These are phyloP conservation scores for Bombyx huttoni DNA, from an alignment of 2,888 invertebrate genomes.

Conservation along the genomic window DNA sequence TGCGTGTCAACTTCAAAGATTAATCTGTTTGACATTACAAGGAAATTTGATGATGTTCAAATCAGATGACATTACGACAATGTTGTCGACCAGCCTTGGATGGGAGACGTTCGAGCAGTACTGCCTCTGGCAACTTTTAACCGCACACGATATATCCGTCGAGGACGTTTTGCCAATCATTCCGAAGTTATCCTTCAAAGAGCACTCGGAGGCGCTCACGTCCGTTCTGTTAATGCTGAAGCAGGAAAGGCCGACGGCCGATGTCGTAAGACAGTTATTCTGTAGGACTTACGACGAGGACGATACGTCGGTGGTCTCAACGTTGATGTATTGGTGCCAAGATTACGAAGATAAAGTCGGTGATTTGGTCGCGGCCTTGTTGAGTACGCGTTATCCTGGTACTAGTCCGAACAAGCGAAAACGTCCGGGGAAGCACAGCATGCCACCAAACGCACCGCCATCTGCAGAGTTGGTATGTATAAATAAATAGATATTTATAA, in stretches of 20 bases:
- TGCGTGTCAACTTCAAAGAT: constrained; percentile 88
- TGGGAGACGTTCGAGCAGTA: constrained; percentile 99
- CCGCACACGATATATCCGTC: constrained; percentile 94
- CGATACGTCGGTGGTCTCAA: constrained; percentile 92
- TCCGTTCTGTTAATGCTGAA: constrained; percentile 92
- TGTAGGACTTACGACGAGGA: constrained; percentile 80
- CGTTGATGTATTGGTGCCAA: constrained; percentile 95
- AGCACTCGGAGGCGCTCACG: constrained; percentile 93
- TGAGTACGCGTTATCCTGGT: constrained; percentile 87
- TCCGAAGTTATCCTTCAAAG: constrained; percentile 83
- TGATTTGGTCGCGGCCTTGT: constrained; percentile 82
- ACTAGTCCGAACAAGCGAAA: constrained; percentile 94
- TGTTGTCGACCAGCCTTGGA: constrained; percentile 86
- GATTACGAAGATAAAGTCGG: constrained; percentile 91
- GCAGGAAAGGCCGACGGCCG: constrained; percentile 90
- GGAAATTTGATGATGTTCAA: constrained; percentile 89
- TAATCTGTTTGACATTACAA: constrained; percentile 92
- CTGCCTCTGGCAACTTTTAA: constrained; percentile 96
- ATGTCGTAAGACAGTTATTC: constrained; percentile 87
- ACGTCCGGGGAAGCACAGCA: constrained; percentile 82
- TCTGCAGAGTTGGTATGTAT: constrained; percentile 80
- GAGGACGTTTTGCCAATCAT: constrained; percentile 86
- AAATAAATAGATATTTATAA: constrained; percentile 3
- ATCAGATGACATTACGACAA: constrained; percentile 80
- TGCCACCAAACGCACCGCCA: constrained; percentile 79